Evolutionary conservation across 2,113 vertebrate genomes (phyloP).

Genomic region (Pteronura brasiliensis): DNA sequence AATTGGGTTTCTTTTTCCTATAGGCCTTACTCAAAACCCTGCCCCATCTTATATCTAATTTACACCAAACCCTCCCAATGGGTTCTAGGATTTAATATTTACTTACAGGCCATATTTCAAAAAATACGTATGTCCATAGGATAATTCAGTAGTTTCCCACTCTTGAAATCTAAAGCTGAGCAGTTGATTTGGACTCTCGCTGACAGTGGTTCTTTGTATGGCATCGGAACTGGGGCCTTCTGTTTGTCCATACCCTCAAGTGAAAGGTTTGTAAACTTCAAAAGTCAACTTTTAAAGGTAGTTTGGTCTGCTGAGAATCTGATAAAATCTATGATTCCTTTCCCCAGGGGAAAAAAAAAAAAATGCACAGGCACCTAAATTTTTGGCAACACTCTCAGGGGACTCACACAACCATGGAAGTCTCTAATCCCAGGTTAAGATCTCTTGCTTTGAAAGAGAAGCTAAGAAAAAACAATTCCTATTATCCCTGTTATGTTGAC

Average conservation of each 20-base stretch:
- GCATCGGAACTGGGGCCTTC: background rate
- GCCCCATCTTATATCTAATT: background rate
- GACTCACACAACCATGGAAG: background rate
- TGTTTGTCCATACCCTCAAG: background rate
- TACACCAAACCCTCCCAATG: background rate
- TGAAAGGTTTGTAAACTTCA: background rate
- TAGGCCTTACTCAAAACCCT: background rate
- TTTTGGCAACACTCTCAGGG: background rate
- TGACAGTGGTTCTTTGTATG: background rate
- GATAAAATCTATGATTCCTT: background rate
- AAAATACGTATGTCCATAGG: background rate
- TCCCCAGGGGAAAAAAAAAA: background rate
- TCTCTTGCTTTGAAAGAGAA: slow-evolving; percentile 15
- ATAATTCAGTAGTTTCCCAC: background rate
- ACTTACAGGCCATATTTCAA: background rate
- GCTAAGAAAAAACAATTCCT: background rate
- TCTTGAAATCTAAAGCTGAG: background rate
- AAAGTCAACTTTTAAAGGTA: background rate
- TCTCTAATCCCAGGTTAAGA: background rate
- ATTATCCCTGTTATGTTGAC: background rate
- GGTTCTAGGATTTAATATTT: background rate
- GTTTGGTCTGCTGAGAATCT: background rate
- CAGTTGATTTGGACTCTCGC: background rate
- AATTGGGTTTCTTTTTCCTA: background rate
- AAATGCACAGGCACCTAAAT: background rate